Evolutionary conservation across 2,113 vertebrate genomes (phyloP).

Genomic region (Oreochromis aureus): DNA sequence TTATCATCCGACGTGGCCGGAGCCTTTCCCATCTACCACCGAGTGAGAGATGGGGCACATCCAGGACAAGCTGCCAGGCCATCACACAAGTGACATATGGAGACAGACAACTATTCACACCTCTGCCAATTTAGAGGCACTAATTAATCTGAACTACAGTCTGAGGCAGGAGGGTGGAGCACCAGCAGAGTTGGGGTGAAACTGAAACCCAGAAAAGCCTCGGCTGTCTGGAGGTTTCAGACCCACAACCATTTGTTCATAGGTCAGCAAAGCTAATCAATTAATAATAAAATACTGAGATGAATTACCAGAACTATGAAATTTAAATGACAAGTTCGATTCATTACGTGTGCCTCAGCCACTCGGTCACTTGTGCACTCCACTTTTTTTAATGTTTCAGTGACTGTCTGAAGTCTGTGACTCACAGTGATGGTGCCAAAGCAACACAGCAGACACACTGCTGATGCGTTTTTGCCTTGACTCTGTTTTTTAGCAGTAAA

Average conservation of each 20-base stretch:
- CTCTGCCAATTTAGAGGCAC: background rate
- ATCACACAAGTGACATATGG: background rate
- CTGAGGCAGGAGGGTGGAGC: background rate
- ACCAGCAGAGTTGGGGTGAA: rapidly evolving
- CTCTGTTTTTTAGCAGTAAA: background rate
- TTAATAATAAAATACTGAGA: background rate
- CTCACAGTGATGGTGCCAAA: background rate
- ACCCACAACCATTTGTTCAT: background rate
- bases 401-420: background rate
- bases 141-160: background rate
- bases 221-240: background rate
- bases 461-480: background rate
- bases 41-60: background rate
- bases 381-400: background rate
- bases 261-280: background rate
- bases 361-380: background rate
- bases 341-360: background rate
- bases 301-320: background rate
- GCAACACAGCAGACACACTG: background rate
- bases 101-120: background rate
- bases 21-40: background rate
- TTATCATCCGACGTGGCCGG: background rate
- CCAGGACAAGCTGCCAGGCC: background rate
- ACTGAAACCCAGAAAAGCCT: background rate
- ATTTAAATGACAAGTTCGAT: rapidly evolving